phyloP scores from a whole-genome alignment of 2,797 vertebrate species.

The Toxotes lorentzi region DNA sequence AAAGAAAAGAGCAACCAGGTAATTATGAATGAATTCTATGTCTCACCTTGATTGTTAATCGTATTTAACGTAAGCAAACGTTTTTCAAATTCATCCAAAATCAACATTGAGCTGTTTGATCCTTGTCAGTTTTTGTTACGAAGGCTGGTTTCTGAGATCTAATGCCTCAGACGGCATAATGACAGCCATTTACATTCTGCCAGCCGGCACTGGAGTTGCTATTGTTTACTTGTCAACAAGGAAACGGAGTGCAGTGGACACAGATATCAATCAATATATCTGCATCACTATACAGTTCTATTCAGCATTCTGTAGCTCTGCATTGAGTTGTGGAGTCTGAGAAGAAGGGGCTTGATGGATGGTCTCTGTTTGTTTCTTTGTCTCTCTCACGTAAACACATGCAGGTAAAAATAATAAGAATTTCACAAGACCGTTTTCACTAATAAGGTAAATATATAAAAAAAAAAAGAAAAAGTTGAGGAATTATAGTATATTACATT shows the following conservation, averaged over 20 bases:
- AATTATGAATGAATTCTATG: background rate
- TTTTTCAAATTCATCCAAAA: background rate
- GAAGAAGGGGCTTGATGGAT: constrained; percentile 30
- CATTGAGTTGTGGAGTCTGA: constrained; percentile 34
- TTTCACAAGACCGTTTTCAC: constrained; percentile 14
- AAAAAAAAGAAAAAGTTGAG: background rate
- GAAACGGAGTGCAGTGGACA: constrained; percentile 53
- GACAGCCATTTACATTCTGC: constrained; percentile 16
- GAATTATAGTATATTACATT: constrained; percentile 7
- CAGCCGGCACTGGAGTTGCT: constrained; percentile 3
- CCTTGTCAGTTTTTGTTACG: constrained; percentile 2
- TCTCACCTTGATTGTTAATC: background rate
- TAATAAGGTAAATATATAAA: constrained; percentile 1
- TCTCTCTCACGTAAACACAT: background rate
- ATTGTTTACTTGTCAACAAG: constrained; percentile 61
- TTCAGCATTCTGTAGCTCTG: constrained; percentile 49
- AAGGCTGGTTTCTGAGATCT: constrained; percentile 7
- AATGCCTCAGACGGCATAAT: constrained; percentile 9
- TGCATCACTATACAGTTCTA: constrained; percentile 38
- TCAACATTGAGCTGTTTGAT: constrained; percentile 1
- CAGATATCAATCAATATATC: constrained; percentile 66
- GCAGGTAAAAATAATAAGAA: background rate
- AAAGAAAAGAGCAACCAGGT: background rate
- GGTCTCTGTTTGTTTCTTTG: constrained; percentile 1
- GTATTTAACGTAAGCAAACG: background rate